Conservation (phyloP, 2,888 invertebrate genomes). For the Iselma pallidipennis region DNA sequence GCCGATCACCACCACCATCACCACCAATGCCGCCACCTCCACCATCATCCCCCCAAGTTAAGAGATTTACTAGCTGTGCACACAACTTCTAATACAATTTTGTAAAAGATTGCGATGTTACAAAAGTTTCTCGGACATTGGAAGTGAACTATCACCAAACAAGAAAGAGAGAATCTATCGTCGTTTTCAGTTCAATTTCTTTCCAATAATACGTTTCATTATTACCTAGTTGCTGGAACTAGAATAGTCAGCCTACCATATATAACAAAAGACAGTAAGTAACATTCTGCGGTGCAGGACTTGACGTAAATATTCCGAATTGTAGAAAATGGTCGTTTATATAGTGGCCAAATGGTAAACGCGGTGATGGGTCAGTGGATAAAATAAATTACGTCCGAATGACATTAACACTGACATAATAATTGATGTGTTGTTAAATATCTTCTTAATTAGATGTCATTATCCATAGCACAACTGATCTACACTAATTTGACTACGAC, state of each 20-base stretch:
- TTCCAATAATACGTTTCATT: conserved; percentile 2
- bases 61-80: conserved; percentile 36
- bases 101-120: conserved; percentile 37
- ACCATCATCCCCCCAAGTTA: conserved; percentile 38
- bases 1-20: conserved; percentile 39
- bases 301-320: background rate
- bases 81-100: conserved; percentile 43
- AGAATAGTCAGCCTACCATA: background rate
- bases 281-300: background rate
- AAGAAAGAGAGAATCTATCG: background rate
- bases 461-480: conserved; percentile 30
- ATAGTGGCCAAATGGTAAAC: too few relatives aligned
- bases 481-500: conserved; percentile 32
- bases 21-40: too few relatives aligned
- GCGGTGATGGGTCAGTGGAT: conserved; percentile 12
- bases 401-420: conserved; percentile 32
- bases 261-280: background rate
- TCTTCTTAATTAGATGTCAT: conserved; percentile 39
- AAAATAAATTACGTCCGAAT: conserved; percentile 35
- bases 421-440: conserved; percentile 40
- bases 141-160: conserved; percentile 16
- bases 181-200: conserved; percentile 25
- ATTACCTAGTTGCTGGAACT: conserved; percentile 3
- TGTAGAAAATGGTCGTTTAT: background rate
- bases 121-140: conserved; percentile 32